Percentiles rank a stretch among this genome's conserved stretches.
Evolutionary conservation across 2,797 vertebrate genomes (phyloP).

Genomic region (Sorex maritimensis): DNA sequence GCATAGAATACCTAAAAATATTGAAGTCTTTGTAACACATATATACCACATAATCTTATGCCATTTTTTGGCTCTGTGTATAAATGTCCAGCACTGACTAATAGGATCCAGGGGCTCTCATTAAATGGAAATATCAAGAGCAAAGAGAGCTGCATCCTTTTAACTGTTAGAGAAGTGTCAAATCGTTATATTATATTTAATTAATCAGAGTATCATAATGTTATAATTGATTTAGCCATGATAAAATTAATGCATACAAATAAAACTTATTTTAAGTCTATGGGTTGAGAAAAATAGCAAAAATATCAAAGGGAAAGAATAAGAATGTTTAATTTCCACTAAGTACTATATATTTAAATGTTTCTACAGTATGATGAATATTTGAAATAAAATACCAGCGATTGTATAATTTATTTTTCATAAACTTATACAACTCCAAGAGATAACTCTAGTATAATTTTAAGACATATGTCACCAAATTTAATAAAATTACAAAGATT

Average conservation of each 20-base stretch:
- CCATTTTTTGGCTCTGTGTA: background rate
- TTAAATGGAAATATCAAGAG: too few relatives aligned
- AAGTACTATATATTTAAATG: background rate
- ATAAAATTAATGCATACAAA: background rate
- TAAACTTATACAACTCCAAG: background rate
- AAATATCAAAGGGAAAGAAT: background rate
- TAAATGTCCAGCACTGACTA: background rate
- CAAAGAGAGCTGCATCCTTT: background rate
- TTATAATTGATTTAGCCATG: background rate
- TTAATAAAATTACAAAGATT: slow-evolving; percentile 3
- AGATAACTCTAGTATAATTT: too few relatives aligned
- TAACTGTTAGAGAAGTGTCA: background rate
- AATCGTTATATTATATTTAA: slow-evolving; percentile 2
- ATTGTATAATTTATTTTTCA: background rate
- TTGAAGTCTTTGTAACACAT: background rate
- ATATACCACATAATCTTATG: background rate
- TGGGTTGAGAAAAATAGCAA: background rate
- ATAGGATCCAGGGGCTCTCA: too few relatives aligned
- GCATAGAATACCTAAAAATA: background rate
- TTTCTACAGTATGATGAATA: background rate
- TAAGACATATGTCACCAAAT: background rate
- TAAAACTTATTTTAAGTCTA: background rate
- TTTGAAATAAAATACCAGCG: background rate
- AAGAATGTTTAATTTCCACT: too few relatives aligned
- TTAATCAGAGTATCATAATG: background rate